These are phyloP conservation scores for Hypotaenidia okinawae DNA, from an alignment of 2,797 vertebrate genomes.

Conservation along the genomic window DNA sequence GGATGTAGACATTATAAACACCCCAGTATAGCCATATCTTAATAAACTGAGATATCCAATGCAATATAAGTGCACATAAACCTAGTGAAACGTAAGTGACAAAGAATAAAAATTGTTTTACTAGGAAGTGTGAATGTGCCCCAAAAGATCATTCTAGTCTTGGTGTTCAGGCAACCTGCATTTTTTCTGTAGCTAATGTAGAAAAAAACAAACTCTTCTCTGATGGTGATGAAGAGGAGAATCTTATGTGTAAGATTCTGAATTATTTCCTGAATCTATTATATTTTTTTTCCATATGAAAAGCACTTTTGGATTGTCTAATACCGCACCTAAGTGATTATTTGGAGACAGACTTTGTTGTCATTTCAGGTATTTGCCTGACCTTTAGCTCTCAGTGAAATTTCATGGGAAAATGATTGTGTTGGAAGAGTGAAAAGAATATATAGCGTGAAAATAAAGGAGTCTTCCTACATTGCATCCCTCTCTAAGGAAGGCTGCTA, in stretches of 20 bases:
- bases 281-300: background rate
- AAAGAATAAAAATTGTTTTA: background rate
- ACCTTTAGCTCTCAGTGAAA: background rate
- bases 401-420: background rate
- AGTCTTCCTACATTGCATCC: background rate
- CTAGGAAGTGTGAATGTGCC: background rate
- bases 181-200: background rate
- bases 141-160: background rate
- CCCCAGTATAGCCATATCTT: background rate
- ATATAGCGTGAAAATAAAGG: background rate
- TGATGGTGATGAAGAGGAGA: background rate
- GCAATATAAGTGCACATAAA: background rate
- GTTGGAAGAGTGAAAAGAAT: background rate
- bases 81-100: background rate
- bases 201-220: background rate
- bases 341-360: fast-evolving
- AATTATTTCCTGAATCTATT: background rate
- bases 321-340: background rate
- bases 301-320: background rate
- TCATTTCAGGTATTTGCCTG: background rate
- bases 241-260: background rate
- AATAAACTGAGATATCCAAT: background rate
- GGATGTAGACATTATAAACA: background rate
- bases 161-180: background rate
- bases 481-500: background rate